Evolutionary conservation across 1,140 invertebrate species (phyloP).

Genomic region (Proctacanthus coquilletti): DNA sequence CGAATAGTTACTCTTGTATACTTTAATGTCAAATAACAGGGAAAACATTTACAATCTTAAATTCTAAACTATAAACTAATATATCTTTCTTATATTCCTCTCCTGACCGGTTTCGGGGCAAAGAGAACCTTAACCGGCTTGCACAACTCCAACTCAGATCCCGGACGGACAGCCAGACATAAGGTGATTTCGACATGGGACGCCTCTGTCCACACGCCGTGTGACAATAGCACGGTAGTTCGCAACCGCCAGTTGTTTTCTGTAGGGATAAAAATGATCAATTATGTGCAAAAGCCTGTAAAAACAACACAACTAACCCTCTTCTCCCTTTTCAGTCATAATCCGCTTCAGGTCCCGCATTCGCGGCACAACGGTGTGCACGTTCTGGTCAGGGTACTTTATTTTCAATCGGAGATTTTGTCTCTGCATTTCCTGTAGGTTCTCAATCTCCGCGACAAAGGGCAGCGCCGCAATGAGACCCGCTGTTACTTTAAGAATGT

Average conservation of each 20-base stretch:
- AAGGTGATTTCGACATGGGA: conserved; percentile 77
- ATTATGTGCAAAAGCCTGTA: conserved; percentile 11
- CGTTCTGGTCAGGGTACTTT: conserved; percentile 82
- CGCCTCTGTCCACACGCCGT: conserved; percentile 78
- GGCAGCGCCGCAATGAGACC: conserved; percentile 75
- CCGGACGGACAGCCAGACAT: conserved; percentile 51
- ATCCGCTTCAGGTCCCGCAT: conserved; percentile 45
- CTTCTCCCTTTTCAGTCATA: conserved; percentile 25
- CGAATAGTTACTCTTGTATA: too few relatives aligned
- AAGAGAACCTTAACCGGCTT: conserved; percentile 82
- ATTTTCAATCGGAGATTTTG: conserved; percentile 60
- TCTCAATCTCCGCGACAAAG: conserved; percentile 70
- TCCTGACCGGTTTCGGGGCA: conserved; percentile 72
- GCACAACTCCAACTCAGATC: conserved; percentile 63
- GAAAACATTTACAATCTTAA: too few relatives aligned
- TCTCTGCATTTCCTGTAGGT: conserved; percentile 51
- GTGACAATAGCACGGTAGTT: conserved; percentile 75
- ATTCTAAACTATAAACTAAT: too few relatives aligned
- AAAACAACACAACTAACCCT: conserved; percentile 1
- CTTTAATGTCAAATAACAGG: too few relatives aligned
- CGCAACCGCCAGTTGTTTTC: conserved; percentile 57
- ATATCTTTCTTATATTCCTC: conserved; percentile 65
- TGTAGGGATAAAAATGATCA: conserved; percentile 27
- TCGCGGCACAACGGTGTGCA: conserved; percentile 64
- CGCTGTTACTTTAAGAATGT: conserved; percentile 82